These are phyloP conservation scores for Osedax frankpressi DNA, from an alignment of 2,888 invertebrate genomes.

Conservation along the genomic window DNA sequence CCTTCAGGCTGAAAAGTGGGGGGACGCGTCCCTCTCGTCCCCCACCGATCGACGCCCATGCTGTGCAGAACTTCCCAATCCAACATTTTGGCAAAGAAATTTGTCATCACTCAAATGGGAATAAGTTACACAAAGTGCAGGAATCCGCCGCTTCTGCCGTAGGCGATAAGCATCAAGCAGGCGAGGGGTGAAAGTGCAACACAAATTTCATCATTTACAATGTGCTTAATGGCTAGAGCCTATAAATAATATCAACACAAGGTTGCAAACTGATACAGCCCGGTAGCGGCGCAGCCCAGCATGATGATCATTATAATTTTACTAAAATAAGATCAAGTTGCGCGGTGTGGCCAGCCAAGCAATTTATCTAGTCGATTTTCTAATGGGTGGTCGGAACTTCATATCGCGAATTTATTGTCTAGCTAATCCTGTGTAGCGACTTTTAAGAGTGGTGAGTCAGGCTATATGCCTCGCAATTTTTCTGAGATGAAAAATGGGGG, in stretches of 20 bases:
- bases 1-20: conserved; percentile 2
- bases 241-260: neutral
- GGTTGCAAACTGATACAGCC: neutral
- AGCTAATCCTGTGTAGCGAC: too few relatives aligned
- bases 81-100: neutral
- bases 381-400: too few relatives aligned
- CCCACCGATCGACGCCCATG: neutral
- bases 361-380: too few relatives aligned
- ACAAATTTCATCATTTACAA: neutral
- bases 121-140: neutral
- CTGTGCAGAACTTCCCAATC: neutral
- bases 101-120: neutral
- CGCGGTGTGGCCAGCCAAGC: too few relatives aligned
- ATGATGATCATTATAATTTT: too few relatives aligned
- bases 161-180: neutral
- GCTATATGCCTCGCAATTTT: too few relatives aligned
- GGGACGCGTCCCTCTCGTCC: conserved; percentile 1
- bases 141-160: neutral
- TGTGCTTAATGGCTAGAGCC: neutral
- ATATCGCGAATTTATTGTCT: too few relatives aligned
- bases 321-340: too few relatives aligned
- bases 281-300: too few relatives aligned
- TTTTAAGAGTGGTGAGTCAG: too few relatives aligned
- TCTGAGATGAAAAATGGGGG: neutral
- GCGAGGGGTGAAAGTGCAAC: neutral